Percentiles rank a stretch among this genome's conserved stretches.
Evolutionary conservation across 1,140 invertebrate genomes (phyloP).

Genomic region (Diachasma alloeum): DNA sequence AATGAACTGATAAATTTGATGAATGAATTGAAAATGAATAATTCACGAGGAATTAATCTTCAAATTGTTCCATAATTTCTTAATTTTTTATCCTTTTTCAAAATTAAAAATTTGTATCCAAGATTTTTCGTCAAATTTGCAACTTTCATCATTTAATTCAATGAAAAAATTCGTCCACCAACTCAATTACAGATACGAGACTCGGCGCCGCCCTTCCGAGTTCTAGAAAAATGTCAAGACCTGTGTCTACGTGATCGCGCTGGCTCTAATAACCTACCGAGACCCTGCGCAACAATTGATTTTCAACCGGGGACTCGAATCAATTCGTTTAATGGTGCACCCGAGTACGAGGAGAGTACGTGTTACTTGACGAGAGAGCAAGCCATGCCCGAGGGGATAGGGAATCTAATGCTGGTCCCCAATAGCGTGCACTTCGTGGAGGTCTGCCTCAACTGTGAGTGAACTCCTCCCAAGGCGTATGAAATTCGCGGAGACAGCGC

Average conservation of each 20-base stretch:
- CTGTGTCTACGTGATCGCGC: conserved; percentile 84
- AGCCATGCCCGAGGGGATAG: conserved; percentile 84
- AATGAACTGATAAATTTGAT: no score
- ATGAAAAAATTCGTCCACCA: background rate
- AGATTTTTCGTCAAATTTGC: no score
- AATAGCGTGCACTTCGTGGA: conserved; percentile 90
- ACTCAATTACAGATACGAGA: conserved; percentile 71
- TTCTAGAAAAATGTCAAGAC: conserved; percentile 87
- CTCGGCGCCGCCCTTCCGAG: conserved; percentile 82
- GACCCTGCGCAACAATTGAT: conserved; percentile 86
- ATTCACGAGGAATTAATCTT: no score
- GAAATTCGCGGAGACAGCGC: no score
- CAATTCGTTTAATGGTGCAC: conserved; percentile 79
- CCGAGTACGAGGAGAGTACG: conserved; percentile 90
- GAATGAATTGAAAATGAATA: no score
- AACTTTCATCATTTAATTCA: background rate
- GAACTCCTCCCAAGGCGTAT: background rate
- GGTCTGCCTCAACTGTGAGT: conserved; percentile 88
- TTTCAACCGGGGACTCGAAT: conserved; percentile 88
- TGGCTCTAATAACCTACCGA: conserved; percentile 78
- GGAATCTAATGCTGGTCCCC: conserved; percentile 83
- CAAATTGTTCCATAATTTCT: no score
- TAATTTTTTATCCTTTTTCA: no score
- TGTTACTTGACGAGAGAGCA: conserved; percentile 87
- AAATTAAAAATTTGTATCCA: background rate